Percentiles rank a stretch among this genome's conserved stretches.
Evolutionary conservation across 2,888 invertebrate genomes (phyloP).

Genomic region (Eledona agricola): DNA sequence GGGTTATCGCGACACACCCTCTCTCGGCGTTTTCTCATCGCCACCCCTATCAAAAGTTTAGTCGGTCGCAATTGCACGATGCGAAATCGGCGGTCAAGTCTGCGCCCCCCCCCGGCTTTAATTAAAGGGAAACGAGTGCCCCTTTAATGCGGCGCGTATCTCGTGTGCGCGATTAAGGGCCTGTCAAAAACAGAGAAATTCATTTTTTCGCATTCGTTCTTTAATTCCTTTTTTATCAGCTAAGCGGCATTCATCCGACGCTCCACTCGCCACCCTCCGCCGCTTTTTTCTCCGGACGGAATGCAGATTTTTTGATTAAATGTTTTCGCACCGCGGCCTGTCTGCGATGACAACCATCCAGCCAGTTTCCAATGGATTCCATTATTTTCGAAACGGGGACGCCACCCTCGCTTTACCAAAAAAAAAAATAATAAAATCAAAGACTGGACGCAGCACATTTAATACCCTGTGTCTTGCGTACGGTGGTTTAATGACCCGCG

Average conservation of each 20-base stretch:
- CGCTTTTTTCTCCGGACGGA: constrained; percentile 42
- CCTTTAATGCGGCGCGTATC: constrained; percentile 60
- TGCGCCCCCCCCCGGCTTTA: constrained; percentile 50
- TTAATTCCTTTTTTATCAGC: constrained; percentile 65
- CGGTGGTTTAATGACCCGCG: no score
- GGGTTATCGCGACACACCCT: constrained; percentile 55
- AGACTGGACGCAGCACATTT: no score
- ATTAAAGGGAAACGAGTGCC: constrained; percentile 60
- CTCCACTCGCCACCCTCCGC: constrained; percentile 37
- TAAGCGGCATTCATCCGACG: constrained; percentile 62
- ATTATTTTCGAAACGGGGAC: constrained; percentile 34
- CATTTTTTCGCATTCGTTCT: constrained; percentile 64
- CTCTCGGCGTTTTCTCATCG: constrained; percentile 38
- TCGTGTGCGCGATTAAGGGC: constrained; percentile 63
- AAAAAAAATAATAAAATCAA: no score
- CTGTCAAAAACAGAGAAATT: constrained; percentile 66
- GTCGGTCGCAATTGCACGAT: constrained; percentile 21
- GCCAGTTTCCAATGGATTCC: constrained; percentile 48
- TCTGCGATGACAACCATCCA: constrained; percentile 44
- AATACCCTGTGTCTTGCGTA: no score
- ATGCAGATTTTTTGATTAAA: constrained; percentile 54
- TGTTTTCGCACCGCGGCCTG: constrained; percentile 45
- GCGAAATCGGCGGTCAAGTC: constrained; percentile 27
- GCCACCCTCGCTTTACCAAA: no score
- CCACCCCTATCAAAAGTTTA: constrained; percentile 34